A percentile compares a stretch with the other conserved stretches of the same genome.
phyloP scores from a whole-genome alignment of 2,797 vertebrate genomes.

The Dromococcyx pavoninus region DNA sequence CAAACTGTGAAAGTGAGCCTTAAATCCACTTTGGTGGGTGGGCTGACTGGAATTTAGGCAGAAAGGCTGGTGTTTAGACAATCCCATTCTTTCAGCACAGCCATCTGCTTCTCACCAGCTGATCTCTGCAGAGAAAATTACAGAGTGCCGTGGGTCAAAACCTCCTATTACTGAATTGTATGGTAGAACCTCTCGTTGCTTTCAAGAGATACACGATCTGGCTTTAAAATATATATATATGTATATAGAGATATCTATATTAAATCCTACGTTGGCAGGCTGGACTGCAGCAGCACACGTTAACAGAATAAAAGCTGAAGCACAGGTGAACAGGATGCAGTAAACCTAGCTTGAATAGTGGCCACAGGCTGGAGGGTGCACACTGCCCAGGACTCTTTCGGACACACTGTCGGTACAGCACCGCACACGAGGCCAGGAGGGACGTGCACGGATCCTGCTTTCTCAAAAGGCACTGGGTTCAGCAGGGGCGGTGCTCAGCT shows the following conservation, averaged over 20 bases:
- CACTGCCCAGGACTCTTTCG: fast-evolving
- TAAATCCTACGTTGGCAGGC: background rate
- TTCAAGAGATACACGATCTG: fast-evolving
- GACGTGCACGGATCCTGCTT: fast-evolving
- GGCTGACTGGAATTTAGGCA: background rate
- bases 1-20: background rate
- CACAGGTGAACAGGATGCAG: background rate
- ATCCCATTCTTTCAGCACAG: background rate
- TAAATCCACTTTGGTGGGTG: background rate
- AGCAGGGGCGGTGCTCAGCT: background rate
- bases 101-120: background rate
- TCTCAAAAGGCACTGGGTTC: background rate
- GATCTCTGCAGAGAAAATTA: background rate
- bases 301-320: background rate
- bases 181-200: background rate
- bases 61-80: background rate
- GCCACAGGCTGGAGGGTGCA: background rate
- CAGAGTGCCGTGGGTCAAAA: background rate
- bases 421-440: fast-evolving
- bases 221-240: background rate
- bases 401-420: fast-evolving
- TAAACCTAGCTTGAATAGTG: fast-evolving
- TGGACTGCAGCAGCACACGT: background rate
- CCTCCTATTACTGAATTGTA: background rate
- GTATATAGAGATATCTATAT: background rate